Evolutionary conservation across 2,113 vertebrate genomes (phyloP).

Genomic region (Corythoichthys intestinalis): DNA sequence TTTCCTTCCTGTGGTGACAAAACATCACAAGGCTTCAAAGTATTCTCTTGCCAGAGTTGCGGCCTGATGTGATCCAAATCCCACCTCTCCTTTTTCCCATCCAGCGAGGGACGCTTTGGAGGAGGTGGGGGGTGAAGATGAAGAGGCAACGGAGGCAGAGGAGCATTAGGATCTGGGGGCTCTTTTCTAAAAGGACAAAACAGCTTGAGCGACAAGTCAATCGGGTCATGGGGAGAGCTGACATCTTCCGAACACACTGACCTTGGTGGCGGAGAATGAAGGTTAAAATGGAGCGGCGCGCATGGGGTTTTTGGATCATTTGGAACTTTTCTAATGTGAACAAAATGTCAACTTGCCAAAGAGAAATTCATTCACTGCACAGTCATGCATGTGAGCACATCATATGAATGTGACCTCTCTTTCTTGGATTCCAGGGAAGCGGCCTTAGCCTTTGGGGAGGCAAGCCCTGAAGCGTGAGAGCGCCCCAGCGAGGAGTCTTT

Average conservation of each 20-base stretch:
- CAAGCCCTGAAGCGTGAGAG: slow-evolving; percentile 8
- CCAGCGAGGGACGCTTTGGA: slow-evolving; percentile 41
- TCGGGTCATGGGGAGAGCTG: slow-evolving; percentile 15
- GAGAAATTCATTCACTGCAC: background rate
- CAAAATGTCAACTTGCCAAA: background rate
- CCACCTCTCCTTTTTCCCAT: slow-evolving; percentile 62
- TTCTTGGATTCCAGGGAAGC: slow-evolving; percentile 52
- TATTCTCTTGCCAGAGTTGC: background rate
- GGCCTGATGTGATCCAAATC: slow-evolving; percentile 30
- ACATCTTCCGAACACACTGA: slow-evolving; percentile 26
- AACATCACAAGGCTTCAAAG: slow-evolving; percentile 44
- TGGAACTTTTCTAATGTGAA: slow-evolving; percentile 57
- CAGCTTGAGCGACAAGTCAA: slow-evolving; percentile 5
- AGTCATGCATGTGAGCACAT: slow-evolving; percentile 13
- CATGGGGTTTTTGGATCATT: slow-evolving; percentile 63
- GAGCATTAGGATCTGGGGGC: slow-evolving; percentile 65
- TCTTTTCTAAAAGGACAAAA: slow-evolving; percentile 65
- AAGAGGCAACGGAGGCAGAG: slow-evolving; percentile 65
- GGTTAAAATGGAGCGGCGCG: slow-evolving; percentile 64
- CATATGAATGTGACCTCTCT: slow-evolving; percentile 56
- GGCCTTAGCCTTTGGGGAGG: slow-evolving; percentile 29
- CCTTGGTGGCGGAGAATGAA: slow-evolving; percentile 66
- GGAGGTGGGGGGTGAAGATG: slow-evolving; percentile 68
- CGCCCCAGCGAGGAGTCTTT: slow-evolving; percentile 47
- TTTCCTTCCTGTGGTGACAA: slow-evolving; percentile 57